Evolutionary conservation across 2,113 vertebrate species (phyloP).

Genomic region (Vimba vimba): DNA sequence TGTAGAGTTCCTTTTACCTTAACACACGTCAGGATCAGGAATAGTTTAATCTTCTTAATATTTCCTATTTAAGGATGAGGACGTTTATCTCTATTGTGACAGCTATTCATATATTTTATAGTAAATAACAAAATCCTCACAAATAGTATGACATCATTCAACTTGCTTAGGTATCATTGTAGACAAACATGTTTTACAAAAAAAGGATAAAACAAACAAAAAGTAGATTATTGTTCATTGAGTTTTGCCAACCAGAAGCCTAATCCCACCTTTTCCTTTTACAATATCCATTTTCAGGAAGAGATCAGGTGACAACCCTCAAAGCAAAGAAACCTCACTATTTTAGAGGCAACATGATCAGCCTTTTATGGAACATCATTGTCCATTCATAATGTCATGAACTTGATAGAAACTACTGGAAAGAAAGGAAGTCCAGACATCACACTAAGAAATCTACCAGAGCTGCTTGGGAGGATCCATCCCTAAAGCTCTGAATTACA

Average conservation of each 20-base stretch:
- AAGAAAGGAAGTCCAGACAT: constrained; percentile 36
- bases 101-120: neutral
- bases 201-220: constrained; percentile 38
- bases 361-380: constrained; percentile 56
- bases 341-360: constrained; percentile 67
- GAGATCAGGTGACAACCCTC: constrained; percentile 63
- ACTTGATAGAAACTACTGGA: constrained; percentile 60
- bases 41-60: neutral
- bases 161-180: constrained; percentile 15
- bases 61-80: neutral
- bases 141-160: neutral
- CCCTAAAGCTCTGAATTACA: constrained; percentile 19
- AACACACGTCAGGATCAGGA: neutral
- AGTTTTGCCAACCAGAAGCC: constrained; percentile 61
- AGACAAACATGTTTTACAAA: constrained; percentile 43
- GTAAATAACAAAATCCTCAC: neutral
- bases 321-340: constrained; percentile 59
- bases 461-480: neutral
- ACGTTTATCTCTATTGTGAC: neutral
- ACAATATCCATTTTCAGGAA: constrained; percentile 71
- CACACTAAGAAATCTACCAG: constrained; percentile 22
- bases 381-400: constrained; percentile 62
- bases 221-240: constrained; percentile 51
- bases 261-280: constrained; percentile 67
- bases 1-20: neutral